Evolutionary conservation across 1,140 invertebrate genomes (phyloP), one percentile per base, ranked within the genome.

Genomic region (Dufourea novaeangliae): DNA sequence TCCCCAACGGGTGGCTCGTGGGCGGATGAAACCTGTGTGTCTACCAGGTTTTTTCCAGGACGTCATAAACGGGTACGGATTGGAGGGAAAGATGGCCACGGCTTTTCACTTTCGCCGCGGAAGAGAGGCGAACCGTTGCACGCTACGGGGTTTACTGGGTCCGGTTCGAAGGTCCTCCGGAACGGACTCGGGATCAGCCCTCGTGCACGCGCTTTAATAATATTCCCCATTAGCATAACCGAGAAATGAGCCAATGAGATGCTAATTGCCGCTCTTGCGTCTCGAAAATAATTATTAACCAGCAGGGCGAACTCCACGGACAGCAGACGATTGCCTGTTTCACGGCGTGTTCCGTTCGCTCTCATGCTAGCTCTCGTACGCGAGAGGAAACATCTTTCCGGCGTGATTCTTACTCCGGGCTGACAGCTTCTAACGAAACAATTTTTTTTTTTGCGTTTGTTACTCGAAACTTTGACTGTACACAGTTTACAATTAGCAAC

Each of bases 221-320:
- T 85, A 88, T 84, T 87, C 78, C 52, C 62, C 78, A 91, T 91
- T 90, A 88, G 87, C 88, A 88, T 90, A 87, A 80, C 83, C 80
- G 82, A 83, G 88, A 86, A 89, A 90, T 84, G 86, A 89, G 86
- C 85, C 88, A 91, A 91, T 89, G 90, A 90, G 88, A 90, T 90
- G 89, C 87, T 90, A 91, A 91, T 91, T 89, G 88, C 86, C 74
- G 83, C 83, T 82, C 81, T 87, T 78, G 82, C 79, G 80, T 80
- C 82, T 82, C 77, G 72, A 87, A 80, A 86, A 87, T 87, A 89
- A 88, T 89, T 87, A 89, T 87, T 86, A n/a, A 75, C 67, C 68
- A 59, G 79, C 83, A 67, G 82, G 72, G 78, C 76, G 77, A 79
- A 80, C 69, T 84, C 32, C n/a, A n/a, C n/a, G 25, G 29, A 44